Evolutionary conservation across 2,888 invertebrate genomes (phyloP).

Genomic region (Alsophila aescularia): DNA sequence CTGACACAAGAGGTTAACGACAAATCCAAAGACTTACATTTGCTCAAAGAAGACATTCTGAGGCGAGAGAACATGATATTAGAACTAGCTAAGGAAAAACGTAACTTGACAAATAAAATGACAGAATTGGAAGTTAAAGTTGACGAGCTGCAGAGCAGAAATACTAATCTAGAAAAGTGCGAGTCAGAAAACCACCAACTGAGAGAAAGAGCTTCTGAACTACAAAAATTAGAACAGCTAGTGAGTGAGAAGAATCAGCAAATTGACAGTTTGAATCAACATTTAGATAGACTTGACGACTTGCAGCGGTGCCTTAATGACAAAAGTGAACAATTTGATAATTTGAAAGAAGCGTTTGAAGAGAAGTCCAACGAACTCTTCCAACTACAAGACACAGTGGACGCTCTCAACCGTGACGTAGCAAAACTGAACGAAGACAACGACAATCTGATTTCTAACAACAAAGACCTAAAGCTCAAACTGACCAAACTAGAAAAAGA

Average conservation of each 20-base stretch:
- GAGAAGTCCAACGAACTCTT: conserved; percentile 73
- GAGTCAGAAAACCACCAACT: conserved; percentile 77
- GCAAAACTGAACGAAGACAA: conserved; percentile 73
- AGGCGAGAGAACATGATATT: conserved; percentile 84
- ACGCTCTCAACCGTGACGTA: conserved; percentile 65
- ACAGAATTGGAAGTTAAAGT: conserved; percentile 81
- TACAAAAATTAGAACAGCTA: conserved; percentile 80
- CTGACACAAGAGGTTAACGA: conserved; percentile 82
- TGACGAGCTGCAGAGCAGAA: conserved; percentile 75
- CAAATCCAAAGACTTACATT: conserved; percentile 78
- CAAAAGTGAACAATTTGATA: conserved; percentile 76
- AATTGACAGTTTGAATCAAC: conserved; percentile 79
- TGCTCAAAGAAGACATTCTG: conserved; percentile 83
- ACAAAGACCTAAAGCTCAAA: conserved; percentile 69
- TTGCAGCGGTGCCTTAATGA: conserved; percentile 79
- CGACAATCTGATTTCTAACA: conserved; percentile 60
- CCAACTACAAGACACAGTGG: conserved; percentile 68
- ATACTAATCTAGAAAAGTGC: conserved; percentile 63
- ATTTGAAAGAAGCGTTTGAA: conserved; percentile 75
- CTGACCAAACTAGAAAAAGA: conserved; percentile 75
- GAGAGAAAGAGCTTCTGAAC: conserved; percentile 74
- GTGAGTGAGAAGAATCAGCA: conserved; percentile 83
- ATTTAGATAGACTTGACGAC: conserved; percentile 76
- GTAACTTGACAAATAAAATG: conserved; percentile 75
- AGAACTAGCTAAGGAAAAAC: conserved; percentile 84